phyloP scores from a whole-genome alignment of 2,888 invertebrate species.

The Ptilodon capucinus region DNA sequence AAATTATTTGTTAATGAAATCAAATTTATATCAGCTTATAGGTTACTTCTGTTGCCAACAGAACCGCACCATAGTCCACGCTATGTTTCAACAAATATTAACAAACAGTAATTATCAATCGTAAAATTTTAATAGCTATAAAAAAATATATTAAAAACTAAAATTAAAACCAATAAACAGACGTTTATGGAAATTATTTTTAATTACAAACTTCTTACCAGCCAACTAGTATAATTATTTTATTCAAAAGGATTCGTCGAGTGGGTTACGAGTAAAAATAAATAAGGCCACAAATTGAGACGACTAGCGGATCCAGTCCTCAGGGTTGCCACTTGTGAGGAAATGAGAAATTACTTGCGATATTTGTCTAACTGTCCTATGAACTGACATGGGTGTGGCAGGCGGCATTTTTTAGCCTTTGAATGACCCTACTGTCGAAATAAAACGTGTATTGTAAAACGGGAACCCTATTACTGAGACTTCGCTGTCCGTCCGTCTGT shows the following conservation, averaged over 20 bases:
- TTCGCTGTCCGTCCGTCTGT: too few species aligned
- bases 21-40: too few species aligned
- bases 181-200: not conserved
- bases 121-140: slow-evolving; percentile 2
- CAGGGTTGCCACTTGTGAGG: slow-evolving; percentile 24
- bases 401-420: not conserved
- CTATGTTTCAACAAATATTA: too few species aligned
- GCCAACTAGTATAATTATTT: slow-evolving; percentile 9
- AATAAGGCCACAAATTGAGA: slow-evolving; percentile 37
- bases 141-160: not conserved
- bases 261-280: slow-evolving; percentile 30
- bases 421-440: not conserved
- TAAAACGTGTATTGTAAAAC: not conserved
- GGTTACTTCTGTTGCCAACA: too few species aligned
- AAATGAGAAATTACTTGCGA: slow-evolving; percentile 20
- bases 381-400: slow-evolving; percentile 4
- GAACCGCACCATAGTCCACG: too few species aligned
- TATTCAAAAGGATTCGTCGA: slow-evolving; percentile 17
- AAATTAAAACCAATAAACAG: not conserved
- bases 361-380: slow-evolving; percentile 6
- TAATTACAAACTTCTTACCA: not conserved
- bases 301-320: slow-evolving; percentile 32
- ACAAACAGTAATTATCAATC: slow-evolving; percentile 2
- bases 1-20: too few species aligned
- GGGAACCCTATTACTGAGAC: too few species aligned